Conservation (phyloP, 2,113 vertebrate genomes). For the Xiphorhynchus elegans region DNA sequence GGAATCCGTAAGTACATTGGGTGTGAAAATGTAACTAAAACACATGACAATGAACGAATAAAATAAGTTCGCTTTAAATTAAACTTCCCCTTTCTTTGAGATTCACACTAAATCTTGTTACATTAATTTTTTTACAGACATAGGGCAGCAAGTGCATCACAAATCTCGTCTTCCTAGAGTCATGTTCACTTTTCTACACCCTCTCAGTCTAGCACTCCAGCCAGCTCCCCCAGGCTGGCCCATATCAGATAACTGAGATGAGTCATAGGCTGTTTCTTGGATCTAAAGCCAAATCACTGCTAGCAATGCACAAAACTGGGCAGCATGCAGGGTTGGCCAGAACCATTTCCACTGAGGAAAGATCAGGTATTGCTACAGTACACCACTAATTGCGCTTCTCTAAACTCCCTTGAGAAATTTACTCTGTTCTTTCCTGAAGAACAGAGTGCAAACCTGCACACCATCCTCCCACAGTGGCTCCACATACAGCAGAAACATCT, state of each 20-base stretch:
- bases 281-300: not conserved
- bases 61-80: not conserved
- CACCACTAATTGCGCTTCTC: not conserved
- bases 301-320: not conserved
- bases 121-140: not conserved
- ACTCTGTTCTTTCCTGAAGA: not conserved
- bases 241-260: not conserved
- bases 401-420: not conserved
- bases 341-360: not conserved
- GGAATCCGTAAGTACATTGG: not conserved
- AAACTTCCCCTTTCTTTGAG: not conserved
- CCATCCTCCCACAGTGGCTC: not conserved
- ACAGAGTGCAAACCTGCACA: not conserved
- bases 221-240: not conserved
- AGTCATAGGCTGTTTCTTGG: not conserved
- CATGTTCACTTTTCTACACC: not conserved
- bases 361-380: not conserved
- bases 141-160: not conserved
- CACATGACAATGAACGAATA: not conserved
- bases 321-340: not conserved
- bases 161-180: not conserved
- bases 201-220: not conserved
- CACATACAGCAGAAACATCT: not conserved
- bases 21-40: not conserved
- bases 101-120: not conserved